These are phyloP conservation scores for Dryocosmus kuriphilus DNA, from an alignment of 2,888 invertebrate species.

Conservation along the genomic window DNA sequence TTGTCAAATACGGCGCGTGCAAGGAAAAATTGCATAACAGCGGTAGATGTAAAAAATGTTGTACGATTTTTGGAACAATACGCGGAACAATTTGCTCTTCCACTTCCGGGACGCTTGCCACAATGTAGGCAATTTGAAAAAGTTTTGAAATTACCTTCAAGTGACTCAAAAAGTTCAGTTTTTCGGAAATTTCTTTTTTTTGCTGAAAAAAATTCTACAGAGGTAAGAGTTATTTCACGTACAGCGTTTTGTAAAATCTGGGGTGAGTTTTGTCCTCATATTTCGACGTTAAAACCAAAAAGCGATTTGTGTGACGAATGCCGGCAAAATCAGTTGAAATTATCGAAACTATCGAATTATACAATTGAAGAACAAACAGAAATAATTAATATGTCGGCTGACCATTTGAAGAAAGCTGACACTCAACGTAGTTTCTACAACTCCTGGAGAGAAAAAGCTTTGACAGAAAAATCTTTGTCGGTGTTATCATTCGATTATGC, in stretches of 20 bases:
- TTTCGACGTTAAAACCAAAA: conserved; percentile 10
- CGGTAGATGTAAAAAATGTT: not conserved
- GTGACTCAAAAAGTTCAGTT: not conserved
- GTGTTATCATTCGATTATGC: not conserved
- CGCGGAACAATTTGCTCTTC: not conserved
- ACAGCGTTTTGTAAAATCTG: conserved; percentile 26
- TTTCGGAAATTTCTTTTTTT: not conserved
- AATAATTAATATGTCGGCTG: not conserved
- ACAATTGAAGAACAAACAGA: not conserved
- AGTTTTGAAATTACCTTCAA: conserved; percentile 7
- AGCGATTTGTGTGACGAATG: conserved; percentile 31
- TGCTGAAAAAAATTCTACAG: not conserved
- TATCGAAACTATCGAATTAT: not conserved
- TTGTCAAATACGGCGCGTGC: not conserved
- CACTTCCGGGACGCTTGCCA: conserved; percentile 10
- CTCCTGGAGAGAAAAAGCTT: conserved; percentile 29
- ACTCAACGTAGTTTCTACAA: conserved; percentile 21
- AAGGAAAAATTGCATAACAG: not conserved
- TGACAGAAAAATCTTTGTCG: not conserved
- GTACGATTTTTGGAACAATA: not conserved
- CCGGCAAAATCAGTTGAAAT: conserved; percentile 23
- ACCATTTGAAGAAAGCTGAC: conserved; percentile 19
- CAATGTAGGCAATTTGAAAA: not conserved
- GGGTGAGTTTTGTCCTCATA: conserved; percentile 9
- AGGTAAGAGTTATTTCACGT: not conserved